phyloP scores from a whole-genome alignment of 1,140 invertebrate genomes.

The Stegodyphus mimosarum region DNA sequence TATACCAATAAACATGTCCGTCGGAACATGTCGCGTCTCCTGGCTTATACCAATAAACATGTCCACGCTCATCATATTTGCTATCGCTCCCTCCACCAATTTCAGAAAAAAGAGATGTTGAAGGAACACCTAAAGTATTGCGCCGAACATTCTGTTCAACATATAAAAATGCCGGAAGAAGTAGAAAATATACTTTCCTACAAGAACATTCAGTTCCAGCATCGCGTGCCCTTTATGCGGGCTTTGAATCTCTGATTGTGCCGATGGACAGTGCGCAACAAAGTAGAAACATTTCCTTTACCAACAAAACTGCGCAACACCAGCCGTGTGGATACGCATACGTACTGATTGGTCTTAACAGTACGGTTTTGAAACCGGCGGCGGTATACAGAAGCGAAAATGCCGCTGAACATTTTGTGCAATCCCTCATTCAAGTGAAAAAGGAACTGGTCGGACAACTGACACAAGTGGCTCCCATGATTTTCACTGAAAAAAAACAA shows the following conservation, averaged over 20 bases:
- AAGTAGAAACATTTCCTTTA: too few relatives aligned
- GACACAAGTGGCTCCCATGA: background rate
- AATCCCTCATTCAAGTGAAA: background rate
- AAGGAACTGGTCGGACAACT: background rate
- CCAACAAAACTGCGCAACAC: too few relatives aligned
- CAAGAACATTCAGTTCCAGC: background rate
- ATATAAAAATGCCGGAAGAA: background rate
- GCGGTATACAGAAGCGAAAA: background rate
- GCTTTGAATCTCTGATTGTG: background rate
- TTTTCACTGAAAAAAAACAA: background rate
- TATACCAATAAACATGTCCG: background rate
- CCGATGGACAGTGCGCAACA: too few relatives aligned
- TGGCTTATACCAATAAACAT: slow-evolving; percentile 3
- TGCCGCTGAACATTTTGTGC: background rate
- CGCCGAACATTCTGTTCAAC: background rate
- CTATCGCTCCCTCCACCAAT: slow-evolving; percentile 1
- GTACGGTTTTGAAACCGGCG: background rate
- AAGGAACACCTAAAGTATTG: too few relatives aligned
- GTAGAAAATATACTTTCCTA: background rate
- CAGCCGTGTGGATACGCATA: too few relatives aligned
- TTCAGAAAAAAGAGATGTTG: background rate
- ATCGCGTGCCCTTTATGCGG: background rate
- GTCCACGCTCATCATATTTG: background rate
- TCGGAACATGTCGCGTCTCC: background rate
- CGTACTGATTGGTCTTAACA: too few relatives aligned